phyloP scores from a whole-genome alignment of 2,113 vertebrate genomes.

The Puntigrus tetrazona region DNA sequence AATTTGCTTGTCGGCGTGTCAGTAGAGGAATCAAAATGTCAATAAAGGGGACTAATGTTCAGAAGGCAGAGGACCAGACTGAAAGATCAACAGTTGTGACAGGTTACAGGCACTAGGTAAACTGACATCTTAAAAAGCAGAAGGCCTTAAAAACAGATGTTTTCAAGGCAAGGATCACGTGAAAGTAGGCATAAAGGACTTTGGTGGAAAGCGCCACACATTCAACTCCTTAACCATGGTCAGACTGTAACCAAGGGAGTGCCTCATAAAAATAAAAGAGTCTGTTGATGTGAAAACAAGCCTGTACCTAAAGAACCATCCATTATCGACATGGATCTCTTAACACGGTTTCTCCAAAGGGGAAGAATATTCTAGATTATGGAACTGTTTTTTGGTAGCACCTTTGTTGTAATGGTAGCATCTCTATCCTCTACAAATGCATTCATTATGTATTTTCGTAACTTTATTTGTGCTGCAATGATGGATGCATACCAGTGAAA shows the following conservation, averaged over 20 bases:
- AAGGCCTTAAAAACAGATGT: conserved; percentile 63
- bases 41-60: conserved; percentile 37
- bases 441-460: conserved; percentile 60
- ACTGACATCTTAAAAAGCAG: conserved; percentile 56
- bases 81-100: conserved; percentile 72
- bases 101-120: conserved; percentile 72
- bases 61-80: conserved; percentile 56
- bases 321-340: conserved; percentile 56
- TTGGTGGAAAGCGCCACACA: conserved; percentile 36
- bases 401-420: conserved; percentile 68
- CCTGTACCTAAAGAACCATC: conserved; percentile 55
- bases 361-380: conserved; percentile 63
- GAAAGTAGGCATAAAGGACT: conserved; percentile 47
- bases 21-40: conserved; percentile 51
- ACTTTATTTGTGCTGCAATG: conserved; percentile 63
- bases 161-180: conserved; percentile 49
- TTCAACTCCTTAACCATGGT: conserved; percentile 40
- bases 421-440: conserved; percentile 61
- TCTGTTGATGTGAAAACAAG: conserved; percentile 46
- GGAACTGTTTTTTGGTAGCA: conserved; percentile 65
- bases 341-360: conserved; percentile 59
- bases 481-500: conserved; percentile 65
- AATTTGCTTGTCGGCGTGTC: conserved; percentile 67
- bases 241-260: conserved; percentile 49
- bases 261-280: conserved; percentile 48